Evolutionary conservation across 2,797 vertebrate genomes (phyloP), one percentile per base, ranked within the genome.

Genomic region (Agapornis canus): DNA sequence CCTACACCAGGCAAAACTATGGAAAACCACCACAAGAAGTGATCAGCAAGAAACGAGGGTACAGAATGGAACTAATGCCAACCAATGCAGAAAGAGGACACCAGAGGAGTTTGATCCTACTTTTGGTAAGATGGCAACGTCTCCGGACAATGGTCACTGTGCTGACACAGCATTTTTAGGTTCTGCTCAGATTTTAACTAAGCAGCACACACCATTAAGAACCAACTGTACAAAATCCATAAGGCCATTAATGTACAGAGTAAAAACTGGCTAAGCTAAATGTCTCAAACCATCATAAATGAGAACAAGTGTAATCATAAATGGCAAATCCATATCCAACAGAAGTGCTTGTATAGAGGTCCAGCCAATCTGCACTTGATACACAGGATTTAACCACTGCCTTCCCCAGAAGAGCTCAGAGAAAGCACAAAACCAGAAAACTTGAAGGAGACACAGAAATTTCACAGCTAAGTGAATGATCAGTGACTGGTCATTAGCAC

Each of bases 81-180:
- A 5, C 20, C 3, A 1, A 4, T 1, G 10, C 11, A 21, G 63
- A 56, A 31, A 77, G 0, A 6, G 47, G 43, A 23, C 32, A 16
- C 15, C n/a, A 49, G 68, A 40, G 72, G 10, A 54, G 64, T 4
- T 5, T 11, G 57, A 35, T 7, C 31, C 68, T 31, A 3, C 51
- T 42, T 35, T 32, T 31, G 70, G 45, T 60, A 21, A 45, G 60
- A 18, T 2, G 5, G 9, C 32, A 35, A 2, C 10, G 19, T 26
- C 82, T 51, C 19, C 23, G 5, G 49, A 37, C 63, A 68, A 9
- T 0, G 5, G 47, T 14, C 42, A 19, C 54, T 40, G 40, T 40
- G 69, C 2, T 68, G 72, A 73, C 13, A 11, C n/a, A 79, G 32
- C 40, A 16, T 4, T 61, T 81, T 42, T 9, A 45, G 52, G 43